Conservation (phyloP, 2,113 vertebrate genomes). For the Megaceryle maxima region DNA sequence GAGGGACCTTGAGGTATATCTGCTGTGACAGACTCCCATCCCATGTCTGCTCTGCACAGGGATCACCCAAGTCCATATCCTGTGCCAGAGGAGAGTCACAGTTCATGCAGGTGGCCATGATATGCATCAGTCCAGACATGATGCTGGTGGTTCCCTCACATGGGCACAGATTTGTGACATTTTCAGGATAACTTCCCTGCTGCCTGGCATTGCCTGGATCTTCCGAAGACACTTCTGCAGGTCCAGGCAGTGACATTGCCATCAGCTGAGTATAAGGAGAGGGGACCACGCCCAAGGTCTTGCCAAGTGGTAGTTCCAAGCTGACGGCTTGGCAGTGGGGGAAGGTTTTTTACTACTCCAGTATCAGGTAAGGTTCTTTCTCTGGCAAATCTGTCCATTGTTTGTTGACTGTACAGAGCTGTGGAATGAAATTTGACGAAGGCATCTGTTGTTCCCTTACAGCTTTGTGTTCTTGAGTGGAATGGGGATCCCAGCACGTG, state of each 20-base stretch:
- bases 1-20: background rate
- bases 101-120: background rate
- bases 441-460: background rate
- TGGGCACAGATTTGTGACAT: background rate
- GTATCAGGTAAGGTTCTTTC: background rate
- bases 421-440: background rate
- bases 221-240: background rate
- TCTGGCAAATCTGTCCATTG: background rate
- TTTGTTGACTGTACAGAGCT: conserved; percentile 1
- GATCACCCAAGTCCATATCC: background rate
- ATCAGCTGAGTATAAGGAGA: background rate
- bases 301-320: background rate
- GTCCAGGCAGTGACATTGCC: background rate
- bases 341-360: background rate
- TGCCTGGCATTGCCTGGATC: background rate
- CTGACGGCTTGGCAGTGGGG: background rate
- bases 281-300: background rate
- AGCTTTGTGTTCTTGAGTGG: background rate
- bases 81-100: background rate
- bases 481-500: background rate
- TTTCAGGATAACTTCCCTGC: background rate
- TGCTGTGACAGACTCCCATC: background rate
- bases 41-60: background rate
- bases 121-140: background rate
- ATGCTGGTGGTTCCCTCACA: background rate